phyloP scores from a whole-genome alignment of 1,140 invertebrate species.

The Leptonema lineaticorne region DNA sequence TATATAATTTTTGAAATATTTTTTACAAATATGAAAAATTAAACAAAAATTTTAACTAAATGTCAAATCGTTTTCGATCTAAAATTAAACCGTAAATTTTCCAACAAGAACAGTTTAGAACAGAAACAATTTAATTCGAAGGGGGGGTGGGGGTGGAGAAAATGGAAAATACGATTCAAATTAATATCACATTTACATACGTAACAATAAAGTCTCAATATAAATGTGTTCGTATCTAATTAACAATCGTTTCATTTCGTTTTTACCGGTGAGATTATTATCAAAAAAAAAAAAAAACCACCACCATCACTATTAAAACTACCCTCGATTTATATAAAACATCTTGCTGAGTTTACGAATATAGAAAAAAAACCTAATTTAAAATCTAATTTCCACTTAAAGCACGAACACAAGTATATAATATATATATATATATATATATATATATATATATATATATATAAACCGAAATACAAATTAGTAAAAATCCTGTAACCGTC shows the following conservation, averaged over 20 bases:
- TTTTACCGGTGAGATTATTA: conserved; percentile 11
- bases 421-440: too few species aligned
- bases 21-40: too few species aligned
- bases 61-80: too few species aligned
- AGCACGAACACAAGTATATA: background rate
- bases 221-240: conserved; percentile 7
- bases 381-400: conserved; percentile 29
- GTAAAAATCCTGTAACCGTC: too few species aligned
- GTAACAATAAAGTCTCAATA: background rate
- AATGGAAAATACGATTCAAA: background rate
- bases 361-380: conserved; percentile 25
- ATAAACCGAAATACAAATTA: too few species aligned
- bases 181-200: background rate
- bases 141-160: too few species aligned
- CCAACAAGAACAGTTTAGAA: background rate
- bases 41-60: too few species aligned
- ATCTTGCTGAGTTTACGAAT: too few species aligned
- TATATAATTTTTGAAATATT: too few species aligned
- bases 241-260: conserved; percentile 28
- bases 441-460: too few species aligned
- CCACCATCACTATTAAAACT: background rate
- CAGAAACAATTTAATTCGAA: background rate
- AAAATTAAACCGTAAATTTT: background rate
- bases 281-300: too few species aligned
- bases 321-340: conserved; percentile 7